Conservation (phyloP, 2,888 invertebrate species). For the Dicyrtoma fusca region DNA sequence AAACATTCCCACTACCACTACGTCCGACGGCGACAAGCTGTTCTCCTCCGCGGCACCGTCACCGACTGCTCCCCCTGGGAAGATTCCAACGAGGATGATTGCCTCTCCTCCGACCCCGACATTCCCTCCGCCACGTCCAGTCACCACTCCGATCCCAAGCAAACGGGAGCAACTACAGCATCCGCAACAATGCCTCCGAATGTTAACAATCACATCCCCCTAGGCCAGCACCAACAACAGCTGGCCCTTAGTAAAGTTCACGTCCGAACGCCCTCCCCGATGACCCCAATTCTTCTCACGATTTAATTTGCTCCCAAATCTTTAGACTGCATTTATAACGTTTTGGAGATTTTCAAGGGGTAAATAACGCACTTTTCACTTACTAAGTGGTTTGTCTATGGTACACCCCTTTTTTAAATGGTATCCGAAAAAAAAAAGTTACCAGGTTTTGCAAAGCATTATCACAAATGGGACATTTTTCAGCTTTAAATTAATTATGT, state of each 20-base stretch:
- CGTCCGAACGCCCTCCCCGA: slow-evolving; percentile 10
- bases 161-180: not conserved
- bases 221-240: too few relatives aligned
- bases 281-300: slow-evolving; percentile 30
- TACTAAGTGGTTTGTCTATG: too few relatives aligned
- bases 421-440: too few relatives aligned
- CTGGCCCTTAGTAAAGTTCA: not conserved
- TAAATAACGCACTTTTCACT: too few relatives aligned
- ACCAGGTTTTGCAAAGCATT: too few relatives aligned
- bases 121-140: not conserved
- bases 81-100: slow-evolving; percentile 20
- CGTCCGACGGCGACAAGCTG: slow-evolving; percentile 43
- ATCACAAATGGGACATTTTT: too few relatives aligned
- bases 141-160: not conserved
- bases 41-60: slow-evolving; percentile 50
- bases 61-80: slow-evolving; percentile 56
- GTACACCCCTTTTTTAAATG: too few relatives aligned
- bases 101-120: not conserved
- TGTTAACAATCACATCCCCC: too few relatives aligned
- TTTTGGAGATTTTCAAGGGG: slow-evolving; percentile 3
- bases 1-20: slow-evolving; percentile 33
- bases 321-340: too few relatives aligned
- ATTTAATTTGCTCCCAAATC: too few relatives aligned
- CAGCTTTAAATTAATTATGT: too few relatives aligned
- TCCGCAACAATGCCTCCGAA: not conserved